These are phyloP conservation scores for Collichthys lucidus DNA, from an alignment of 2,113 vertebrate species.

Conservation along the genomic window DNA sequence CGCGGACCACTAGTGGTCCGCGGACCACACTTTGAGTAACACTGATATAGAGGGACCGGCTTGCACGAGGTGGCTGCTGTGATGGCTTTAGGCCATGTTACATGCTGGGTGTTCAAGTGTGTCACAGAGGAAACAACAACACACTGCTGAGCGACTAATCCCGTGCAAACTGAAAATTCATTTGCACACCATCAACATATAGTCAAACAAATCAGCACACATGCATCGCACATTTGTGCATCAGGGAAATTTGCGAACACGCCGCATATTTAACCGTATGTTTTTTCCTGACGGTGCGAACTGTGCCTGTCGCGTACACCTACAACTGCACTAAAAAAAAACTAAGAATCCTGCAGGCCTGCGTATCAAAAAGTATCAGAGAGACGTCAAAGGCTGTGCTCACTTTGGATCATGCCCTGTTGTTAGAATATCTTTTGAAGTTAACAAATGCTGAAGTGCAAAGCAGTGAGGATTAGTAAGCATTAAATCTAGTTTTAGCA, in stretches of 20 bases:
- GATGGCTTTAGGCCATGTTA: conserved; percentile 31
- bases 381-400: not conserved
- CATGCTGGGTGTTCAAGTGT: conserved; percentile 3
- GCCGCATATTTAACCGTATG: not conserved
- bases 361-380: not conserved
- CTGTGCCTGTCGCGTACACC: not conserved
- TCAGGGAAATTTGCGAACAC: not conserved
- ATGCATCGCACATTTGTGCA: not conserved
- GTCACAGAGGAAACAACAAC: not conserved
- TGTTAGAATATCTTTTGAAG: conserved; percentile 42
- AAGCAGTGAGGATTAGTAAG: conserved; percentile 40
- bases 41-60: conserved; percentile 10
- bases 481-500: conserved; percentile 33
- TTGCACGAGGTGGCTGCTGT: conserved; percentile 13
- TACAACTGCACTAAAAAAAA: not conserved
- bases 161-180: not conserved
- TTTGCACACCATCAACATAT: not conserved
- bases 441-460: conserved; percentile 49
- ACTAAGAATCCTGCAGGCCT: conserved; percentile 3
- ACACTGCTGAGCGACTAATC: not conserved
- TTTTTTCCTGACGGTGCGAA: not conserved
- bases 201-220: not conserved
- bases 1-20: no score
- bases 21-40: no score
- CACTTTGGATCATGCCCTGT: conserved; percentile 10